Base-by-base conservation (phyloP, 2,888 invertebrate species). In the Morpho achilles region DNA sequence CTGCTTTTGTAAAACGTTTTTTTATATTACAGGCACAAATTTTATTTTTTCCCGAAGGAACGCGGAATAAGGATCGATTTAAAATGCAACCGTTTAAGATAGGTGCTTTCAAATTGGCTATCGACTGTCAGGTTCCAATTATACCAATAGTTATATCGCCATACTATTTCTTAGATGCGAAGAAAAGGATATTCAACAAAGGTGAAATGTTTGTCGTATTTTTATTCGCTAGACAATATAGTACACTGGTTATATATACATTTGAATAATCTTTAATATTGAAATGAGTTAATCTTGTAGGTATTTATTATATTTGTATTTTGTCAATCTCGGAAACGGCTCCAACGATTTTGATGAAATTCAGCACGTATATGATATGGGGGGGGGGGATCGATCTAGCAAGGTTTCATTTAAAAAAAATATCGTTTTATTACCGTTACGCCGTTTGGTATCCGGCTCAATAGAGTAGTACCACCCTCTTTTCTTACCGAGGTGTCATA, bases 31-130 rank as follows among this genome's bases (percentile, higher is more conserved):
- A 92, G 94, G 87, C 93, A 57, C 94, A 94, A 78, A 88, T 95
- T 63, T 94, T 93, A 92, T 83, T 95, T 59, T 95, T 94, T 74
- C 95, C 95, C 16, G 95, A 95, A 77, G 95, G 95, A 46, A 95
- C 95, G 9, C 86, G 95, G 62, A 92, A 92, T 68, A 90, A 86
- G 67, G 82, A 86, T 65, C 84, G 83, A 54, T 84, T 84, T 59
- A 91, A 91, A 60, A 79, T 95, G 67, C 80, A 94, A 56, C 93
- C 94, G 7, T 95, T 95, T 77, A 95, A 95, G 75, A 95, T 94
- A 74, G 95, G 95, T 8, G 95, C 95, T 2, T 95, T 95, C 80
- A 93, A 93, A 75, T 90, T 95, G 64, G 95, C 95, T 3, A 91
- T 94, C 50, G 91, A 93, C 50, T 93, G 93, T 8, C 93, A 94